phyloP scores from a whole-genome alignment of 1,140 invertebrate genomes.

The Eulimnadia texana region DNA sequence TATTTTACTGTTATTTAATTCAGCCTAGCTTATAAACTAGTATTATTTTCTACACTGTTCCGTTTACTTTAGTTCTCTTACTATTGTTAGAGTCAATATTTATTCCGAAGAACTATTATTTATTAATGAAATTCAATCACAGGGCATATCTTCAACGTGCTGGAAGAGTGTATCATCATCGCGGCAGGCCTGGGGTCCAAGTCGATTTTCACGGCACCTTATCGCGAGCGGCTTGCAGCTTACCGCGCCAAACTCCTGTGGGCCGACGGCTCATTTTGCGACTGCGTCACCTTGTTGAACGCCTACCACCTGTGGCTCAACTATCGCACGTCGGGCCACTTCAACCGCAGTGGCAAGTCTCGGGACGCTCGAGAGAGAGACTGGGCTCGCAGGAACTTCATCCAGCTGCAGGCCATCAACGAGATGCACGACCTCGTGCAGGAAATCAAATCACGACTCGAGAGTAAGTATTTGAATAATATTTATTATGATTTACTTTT shows the following conservation, averaged over 20 bases:
- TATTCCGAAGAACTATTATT: not conserved
- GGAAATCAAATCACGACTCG: slow-evolving; percentile 17
- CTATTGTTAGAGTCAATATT: not conserved
- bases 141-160: slow-evolving; percentile 63
- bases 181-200: slow-evolving; percentile 65
- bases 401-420: slow-evolving; percentile 55
- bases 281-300: slow-evolving; percentile 65
- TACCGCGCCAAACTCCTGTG: slow-evolving; percentile 66
- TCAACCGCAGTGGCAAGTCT: slow-evolving; percentile 22
- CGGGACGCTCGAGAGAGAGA: slow-evolving; percentile 33
- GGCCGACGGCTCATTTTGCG: slow-evolving; percentile 65
- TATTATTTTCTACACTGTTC: no score
- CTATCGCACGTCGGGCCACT: slow-evolving; percentile 25
- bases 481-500: slow-evolving; percentile 22
- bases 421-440: slow-evolving; percentile 17
- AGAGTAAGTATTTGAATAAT: not conserved
- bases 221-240: slow-evolving; percentile 48
- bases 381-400: slow-evolving; percentile 56
- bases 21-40: no score
- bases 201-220: slow-evolving; percentile 61
- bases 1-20: no score
- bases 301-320: slow-evolving; percentile 49
- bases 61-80: not conserved
- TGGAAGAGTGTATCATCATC: slow-evolving; percentile 76
- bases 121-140: not conserved